Evolutionary conservation across 2,113 vertebrate genomes (phyloP).

Genomic region (Stigmatopora nigra): DNA sequence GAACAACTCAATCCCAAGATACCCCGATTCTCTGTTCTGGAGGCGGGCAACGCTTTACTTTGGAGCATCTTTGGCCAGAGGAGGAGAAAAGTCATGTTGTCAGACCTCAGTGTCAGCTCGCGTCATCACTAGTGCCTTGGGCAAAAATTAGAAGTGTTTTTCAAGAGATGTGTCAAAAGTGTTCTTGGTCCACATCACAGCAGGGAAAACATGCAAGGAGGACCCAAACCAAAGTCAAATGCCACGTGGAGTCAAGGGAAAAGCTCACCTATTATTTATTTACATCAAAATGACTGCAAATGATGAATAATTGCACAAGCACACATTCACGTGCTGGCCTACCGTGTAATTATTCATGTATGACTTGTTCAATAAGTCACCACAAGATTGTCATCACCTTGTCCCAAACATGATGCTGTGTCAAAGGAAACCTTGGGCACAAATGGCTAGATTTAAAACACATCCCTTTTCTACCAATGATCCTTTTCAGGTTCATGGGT

Average conservation of each 20-base stretch:
- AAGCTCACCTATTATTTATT: constrained; percentile 56
- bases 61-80: constrained; percentile 56
- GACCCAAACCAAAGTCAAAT: constrained; percentile 59
- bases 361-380: constrained; percentile 13
- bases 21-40: constrained; percentile 43
- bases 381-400: constrained; percentile 23
- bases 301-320: constrained; percentile 30
- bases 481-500: background rate
- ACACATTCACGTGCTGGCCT: constrained; percentile 10
- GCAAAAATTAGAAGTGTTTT: constrained; percentile 68
- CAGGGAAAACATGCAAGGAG: constrained; percentile 40
- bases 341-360: constrained; percentile 24
- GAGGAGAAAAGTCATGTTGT: constrained; percentile 67
- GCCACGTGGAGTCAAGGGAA: constrained; percentile 38
- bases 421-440: background rate
- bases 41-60: constrained; percentile 46
- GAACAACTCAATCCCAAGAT: constrained; percentile 49
- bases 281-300: constrained; percentile 28
- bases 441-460: background rate
- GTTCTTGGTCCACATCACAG: constrained; percentile 67
- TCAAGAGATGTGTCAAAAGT: constrained; percentile 69
- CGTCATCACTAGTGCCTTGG: constrained; percentile 55
- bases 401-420: background rate
- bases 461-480: background rate
- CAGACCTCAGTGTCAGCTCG: constrained; percentile 69